Percentiles rank a stretch among this genome's conserved stretches.
These are phyloP conservation scores for Gymnobelideus leadbeateri DNA, from an alignment of 2,113 vertebrate species.

Conservation along the genomic window DNA sequence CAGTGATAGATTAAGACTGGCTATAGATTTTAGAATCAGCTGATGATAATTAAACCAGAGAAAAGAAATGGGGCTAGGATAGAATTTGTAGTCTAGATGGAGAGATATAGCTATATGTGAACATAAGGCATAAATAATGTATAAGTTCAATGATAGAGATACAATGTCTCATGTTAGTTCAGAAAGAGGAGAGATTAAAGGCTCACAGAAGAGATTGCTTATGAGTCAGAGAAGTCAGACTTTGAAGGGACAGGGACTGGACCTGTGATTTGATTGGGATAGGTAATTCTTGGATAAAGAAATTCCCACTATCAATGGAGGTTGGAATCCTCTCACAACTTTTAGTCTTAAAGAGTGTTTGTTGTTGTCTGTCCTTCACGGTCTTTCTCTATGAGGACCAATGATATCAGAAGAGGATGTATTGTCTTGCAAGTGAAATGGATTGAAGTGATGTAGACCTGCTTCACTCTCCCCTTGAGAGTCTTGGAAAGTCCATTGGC, in stretches of 20 bases:
- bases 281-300: neutral
- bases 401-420: too few species aligned
- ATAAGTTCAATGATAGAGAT: neutral
- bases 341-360: neutral
- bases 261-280: neutral
- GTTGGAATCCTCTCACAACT: neutral
- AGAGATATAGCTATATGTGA: neutral
- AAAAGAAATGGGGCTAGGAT: neutral
- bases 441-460: too few species aligned
- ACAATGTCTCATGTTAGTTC: neutral
- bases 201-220: neutral
- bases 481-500: too few species aligned
- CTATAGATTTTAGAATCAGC: too few species aligned
- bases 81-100: neutral
- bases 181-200: neutral
- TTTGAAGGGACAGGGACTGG: neutral
- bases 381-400: too few species aligned
- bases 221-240: neutral
- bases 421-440: too few species aligned
- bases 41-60: too few species aligned
- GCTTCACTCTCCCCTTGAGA: too few species aligned
- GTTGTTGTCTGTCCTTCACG: too few species aligned
- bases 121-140: neutral
- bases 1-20: too few species aligned
- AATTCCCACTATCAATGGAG: neutral